Base-by-base conservation (phyloP, 2,888 invertebrate species). In the Chrysotoxum bicinctum region DNA sequence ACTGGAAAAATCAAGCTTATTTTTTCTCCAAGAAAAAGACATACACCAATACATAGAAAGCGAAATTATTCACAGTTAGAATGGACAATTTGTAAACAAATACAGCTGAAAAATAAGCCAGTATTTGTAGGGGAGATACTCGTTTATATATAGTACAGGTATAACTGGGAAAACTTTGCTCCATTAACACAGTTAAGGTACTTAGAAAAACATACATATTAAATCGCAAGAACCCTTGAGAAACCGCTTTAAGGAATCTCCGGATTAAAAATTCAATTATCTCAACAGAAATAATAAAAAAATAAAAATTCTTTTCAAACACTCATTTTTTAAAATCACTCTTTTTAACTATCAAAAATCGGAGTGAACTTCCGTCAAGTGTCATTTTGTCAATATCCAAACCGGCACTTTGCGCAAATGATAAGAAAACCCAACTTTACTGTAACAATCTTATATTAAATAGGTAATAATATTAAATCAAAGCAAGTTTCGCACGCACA, bases 101-200 rank as follows among this genome's bases (percentile, higher is more conserved):
- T 64, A 85, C 80, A 73, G 54, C 40, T 58, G 32, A 64, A 74
- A 48, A 62, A 56, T 69, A 37, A 54, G 66, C 50, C 64, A 58
- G 83, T 72, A 43, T 83, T 48, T 69, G 74, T 69, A 32, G 35
- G 52, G 56, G 64, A 60, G 54, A 52, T 37, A n/a, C n/a, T n/a
- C n/a, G n/a, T n/a, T n/a, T n/a, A n/a, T n/a, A 50, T 76, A 58
- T 64, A 68, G 52, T 48, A 72, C 60, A 78, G 80, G 75, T 81
- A 77, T 73, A 69, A 43, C 68, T 77, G 81, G 76, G 81, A 81
- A 84, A 81, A 77, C 72, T 85, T 85, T 85, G 85, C 73, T 85
- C 81, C 73, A 85, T 73, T 81, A 85, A 81, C 76, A 81, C 76
- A 85, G 81, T 85, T 85, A 62, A 77, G 80, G 43, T 40, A 85